Evolutionary conservation across 2,113 vertebrate genomes (phyloP).

Genomic region (Aldabrachelys gigantea): DNA sequence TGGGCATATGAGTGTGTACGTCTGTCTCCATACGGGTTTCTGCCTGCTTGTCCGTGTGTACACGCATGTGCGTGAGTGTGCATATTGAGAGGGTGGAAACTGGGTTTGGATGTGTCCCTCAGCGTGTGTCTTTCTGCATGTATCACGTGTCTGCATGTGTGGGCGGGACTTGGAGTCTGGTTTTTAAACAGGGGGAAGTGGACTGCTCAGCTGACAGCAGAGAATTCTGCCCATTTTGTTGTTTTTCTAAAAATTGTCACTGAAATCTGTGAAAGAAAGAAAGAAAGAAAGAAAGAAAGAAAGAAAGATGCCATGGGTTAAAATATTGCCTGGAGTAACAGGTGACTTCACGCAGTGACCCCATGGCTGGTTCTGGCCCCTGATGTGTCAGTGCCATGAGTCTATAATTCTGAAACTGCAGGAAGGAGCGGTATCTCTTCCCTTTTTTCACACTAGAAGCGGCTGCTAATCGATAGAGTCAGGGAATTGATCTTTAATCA

Average conservation of each 20-base stretch:
- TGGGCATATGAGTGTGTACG: no score
- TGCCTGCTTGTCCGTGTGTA: not conserved
- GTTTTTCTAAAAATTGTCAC: not conserved
- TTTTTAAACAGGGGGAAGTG: not conserved
- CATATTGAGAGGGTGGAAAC: not conserved
- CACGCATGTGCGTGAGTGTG: not conserved
- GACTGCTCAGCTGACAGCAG: not conserved
- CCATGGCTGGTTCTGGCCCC: not conserved
- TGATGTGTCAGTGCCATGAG: rapidly evolving
- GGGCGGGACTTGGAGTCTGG: not conserved
- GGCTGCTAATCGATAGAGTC: not conserved
- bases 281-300: no score
- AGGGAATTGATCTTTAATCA: not conserved
- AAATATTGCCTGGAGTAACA: not conserved
- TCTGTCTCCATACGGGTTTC: not conserved
- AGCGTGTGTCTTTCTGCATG: not conserved
- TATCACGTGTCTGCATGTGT: not conserved
- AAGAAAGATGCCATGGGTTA: not conserved
- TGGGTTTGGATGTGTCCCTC: not conserved
- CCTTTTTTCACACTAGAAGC: rapidly evolving
- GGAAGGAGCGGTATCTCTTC: not conserved
- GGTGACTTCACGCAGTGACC: no score
- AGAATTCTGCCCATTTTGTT: not conserved
- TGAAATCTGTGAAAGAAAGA: no score
- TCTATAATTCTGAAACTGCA: not conserved